phyloP scores from a whole-genome alignment of 2,113 vertebrate genomes.

The Podarcis muralis region DNA sequence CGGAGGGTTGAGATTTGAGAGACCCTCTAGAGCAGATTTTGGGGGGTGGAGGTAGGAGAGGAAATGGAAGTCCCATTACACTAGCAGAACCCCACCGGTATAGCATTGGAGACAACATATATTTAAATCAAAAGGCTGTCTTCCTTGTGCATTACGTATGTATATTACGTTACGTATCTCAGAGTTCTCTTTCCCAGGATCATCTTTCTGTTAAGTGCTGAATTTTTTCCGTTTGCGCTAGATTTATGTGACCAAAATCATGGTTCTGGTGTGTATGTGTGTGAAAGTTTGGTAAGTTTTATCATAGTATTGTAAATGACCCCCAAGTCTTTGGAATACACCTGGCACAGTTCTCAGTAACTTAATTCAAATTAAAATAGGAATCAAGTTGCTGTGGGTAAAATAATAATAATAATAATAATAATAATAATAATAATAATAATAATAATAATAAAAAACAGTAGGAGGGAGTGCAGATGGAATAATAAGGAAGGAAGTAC shows the following conservation, averaged over 20 bases:
- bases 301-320: background rate
- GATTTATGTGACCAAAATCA: background rate
- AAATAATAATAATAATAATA: constrained; percentile 11
- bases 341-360: background rate
- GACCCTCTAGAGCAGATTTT: no score
- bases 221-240: background rate
- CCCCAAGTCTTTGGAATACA: background rate
- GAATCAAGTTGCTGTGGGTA: background rate
- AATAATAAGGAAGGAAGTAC: background rate
- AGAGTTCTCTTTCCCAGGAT: background rate
- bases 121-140: background rate
- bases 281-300: background rate
- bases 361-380: background rate
- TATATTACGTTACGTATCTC: background rate
- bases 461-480: background rate
- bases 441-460: background rate
- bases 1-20: no score
- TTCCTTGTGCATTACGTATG: background rate
- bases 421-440: background rate
- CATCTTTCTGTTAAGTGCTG: background rate
- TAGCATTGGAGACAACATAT: background rate
- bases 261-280: background rate
- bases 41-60: no score
- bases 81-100: no score
- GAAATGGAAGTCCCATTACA: no score